Evolutionary conservation across 1,140 invertebrate species (phyloP), one percentile per base, ranked within the genome.

Genomic region (Diploscapter pachys): DNA sequence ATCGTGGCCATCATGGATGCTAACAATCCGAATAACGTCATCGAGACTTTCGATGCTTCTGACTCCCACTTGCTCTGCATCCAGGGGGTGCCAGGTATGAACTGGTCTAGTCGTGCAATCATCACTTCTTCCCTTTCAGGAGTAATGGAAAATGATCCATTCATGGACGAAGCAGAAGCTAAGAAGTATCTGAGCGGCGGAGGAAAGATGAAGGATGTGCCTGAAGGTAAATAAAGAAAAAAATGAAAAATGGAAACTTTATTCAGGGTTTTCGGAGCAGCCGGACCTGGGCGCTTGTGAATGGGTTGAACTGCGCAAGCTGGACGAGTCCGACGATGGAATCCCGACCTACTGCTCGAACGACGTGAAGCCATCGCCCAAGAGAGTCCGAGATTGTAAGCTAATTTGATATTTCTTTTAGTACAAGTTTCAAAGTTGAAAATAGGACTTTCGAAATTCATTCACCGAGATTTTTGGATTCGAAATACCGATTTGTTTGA

Each of bases 11-110:
- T 99, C 51, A 93, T 99, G 75, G 95, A 99, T 87, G 95, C 95
- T 0, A 98, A 98, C 87, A 95, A 96, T 87, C 95, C 96, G 55
- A 95, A 93, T 0, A 93, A 96, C 73, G 91, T 98, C 62, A 88
- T 99, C 55, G 92, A 96, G 81, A 92, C 93, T 64, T 99, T 99
- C 87, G 91, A 91, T 62, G 92, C 98, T n/a, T 94, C 92, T 81
- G 91, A 92, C 71, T 93, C 94, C 73, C 93, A 96, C 72, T 66
- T 86, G 51, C 73, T 86, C 4, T 86, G 81, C 53, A 81, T 86
- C 64, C 71, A 79, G 48, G 79, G 74, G 59, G 85, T 85, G 3
- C 71, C 83, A 11, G 31, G 31, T 31, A 31, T 31, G 31, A 31
- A 31, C 31, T 31, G 31, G 31, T 31, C 31, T 31, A 31, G 31